Evolutionary conservation across 2,888 invertebrate species (phyloP).

Genomic region (Troides aeacus): DNA sequence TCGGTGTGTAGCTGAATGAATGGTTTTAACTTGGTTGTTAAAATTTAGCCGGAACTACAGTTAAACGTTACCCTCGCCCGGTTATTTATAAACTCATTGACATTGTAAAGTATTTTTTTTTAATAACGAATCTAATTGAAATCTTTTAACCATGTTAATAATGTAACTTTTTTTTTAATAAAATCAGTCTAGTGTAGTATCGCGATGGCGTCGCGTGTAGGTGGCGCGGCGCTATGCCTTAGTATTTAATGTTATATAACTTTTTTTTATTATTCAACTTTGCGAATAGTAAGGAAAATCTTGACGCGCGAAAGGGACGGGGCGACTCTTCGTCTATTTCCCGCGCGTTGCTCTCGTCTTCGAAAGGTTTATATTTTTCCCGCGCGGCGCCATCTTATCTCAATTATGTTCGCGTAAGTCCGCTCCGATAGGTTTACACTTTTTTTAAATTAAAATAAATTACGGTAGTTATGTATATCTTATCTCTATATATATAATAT

Average conservation of each 20-base stretch:
- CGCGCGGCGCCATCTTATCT: slow-evolving; percentile 41
- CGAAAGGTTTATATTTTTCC: slow-evolving; percentile 12
- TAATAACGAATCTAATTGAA: slow-evolving; percentile 11
- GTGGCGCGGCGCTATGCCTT: slow-evolving; percentile 7
- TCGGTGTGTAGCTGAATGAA: neutral
- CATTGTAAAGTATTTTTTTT: slow-evolving; percentile 21
- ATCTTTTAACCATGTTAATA: slow-evolving; percentile 18
- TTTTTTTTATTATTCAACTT: neutral
- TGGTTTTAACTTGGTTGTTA: neutral
- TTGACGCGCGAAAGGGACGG: slow-evolving; percentile 8
- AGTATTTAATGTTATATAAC: slow-evolving; percentile 13
- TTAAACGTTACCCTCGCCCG: too few species aligned
- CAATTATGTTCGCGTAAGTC: slow-evolving; percentile 46
- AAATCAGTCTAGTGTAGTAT: slow-evolving; percentile 14
- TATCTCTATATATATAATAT: slow-evolving; percentile 54
- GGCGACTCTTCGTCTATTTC: neutral
- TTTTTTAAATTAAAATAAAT: slow-evolving; percentile 53
- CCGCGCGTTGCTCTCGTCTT: neutral
- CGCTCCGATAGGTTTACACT: slow-evolving; percentile 53
- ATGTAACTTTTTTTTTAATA: slow-evolving; percentile 1
- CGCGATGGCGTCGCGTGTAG: slow-evolving; percentile 7
- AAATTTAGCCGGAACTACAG: neutral
- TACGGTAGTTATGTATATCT: slow-evolving; percentile 73
- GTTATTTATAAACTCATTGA: slow-evolving; percentile 14
- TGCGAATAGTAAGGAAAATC: neutral